Evolutionary conservation across 2,888 invertebrate species (phyloP).

Genomic region (Uropetala carovei): DNA sequence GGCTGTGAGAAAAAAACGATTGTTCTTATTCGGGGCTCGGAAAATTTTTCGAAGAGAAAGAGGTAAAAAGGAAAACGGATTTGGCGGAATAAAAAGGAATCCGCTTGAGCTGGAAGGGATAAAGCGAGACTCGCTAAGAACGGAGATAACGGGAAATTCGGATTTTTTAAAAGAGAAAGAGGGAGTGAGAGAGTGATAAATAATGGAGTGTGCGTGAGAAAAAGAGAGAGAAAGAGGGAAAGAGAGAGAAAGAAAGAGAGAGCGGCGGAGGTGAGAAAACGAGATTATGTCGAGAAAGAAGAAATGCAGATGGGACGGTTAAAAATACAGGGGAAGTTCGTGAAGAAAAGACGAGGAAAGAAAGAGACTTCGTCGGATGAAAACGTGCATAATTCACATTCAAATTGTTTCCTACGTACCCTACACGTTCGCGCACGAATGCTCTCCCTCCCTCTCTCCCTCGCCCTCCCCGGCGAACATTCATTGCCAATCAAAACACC

Average conservation of each 20-base stretch:
- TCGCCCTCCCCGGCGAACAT: background rate
- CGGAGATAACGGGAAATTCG: background rate
- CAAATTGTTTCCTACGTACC: background rate
- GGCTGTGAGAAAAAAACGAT: background rate
- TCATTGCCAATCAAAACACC: conserved; percentile 59
- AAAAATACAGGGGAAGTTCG: conserved; percentile 42
- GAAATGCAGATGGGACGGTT: conserved; percentile 27
- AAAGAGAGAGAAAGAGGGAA: background rate
- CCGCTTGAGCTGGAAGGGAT: background rate
- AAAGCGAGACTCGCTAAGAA: background rate
- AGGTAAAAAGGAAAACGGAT: background rate
- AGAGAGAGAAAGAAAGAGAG: background rate
- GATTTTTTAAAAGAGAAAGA: too few relatives aligned
- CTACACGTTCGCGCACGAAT: background rate
- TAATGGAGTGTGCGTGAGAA: background rate
- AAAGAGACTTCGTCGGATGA: conserved; percentile 32
- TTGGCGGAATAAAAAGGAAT: conserved; percentile 30
- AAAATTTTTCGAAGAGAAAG: background rate
- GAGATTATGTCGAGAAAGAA: background rate
- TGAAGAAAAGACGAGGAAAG: background rate
- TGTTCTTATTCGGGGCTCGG: conserved; percentile 45
- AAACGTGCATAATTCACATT: conserved; percentile 53
- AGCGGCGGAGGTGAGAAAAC: background rate
- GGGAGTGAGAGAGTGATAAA: background rate
- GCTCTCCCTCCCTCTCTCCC: background rate